A percentile compares a stretch with the other conserved stretches of the same genome.
Evolutionary conservation across 2,113 vertebrate species (phyloP).

Genomic region (Cyanocitta stelleri): DNA sequence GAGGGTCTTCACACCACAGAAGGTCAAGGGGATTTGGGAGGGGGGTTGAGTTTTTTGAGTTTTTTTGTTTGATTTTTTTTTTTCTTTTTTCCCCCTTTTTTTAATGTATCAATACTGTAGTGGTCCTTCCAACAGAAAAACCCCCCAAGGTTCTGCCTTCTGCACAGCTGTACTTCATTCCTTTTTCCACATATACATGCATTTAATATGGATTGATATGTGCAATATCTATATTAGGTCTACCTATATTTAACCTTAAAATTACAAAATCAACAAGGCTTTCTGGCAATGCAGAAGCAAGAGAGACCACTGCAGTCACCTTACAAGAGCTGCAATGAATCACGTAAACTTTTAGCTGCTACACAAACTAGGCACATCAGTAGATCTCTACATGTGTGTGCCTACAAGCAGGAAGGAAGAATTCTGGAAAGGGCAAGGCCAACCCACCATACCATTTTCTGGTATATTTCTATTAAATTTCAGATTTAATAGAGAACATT

Average conservation of each 20-base stretch:
- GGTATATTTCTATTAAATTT: too few species aligned
- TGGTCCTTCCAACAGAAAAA: background rate
- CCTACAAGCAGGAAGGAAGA: background rate
- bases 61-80: background rate
- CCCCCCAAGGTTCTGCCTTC: background rate
- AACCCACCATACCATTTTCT: background rate
- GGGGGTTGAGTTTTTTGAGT: background rate
- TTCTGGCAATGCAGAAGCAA: background rate
- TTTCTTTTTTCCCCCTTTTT: background rate
- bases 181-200: background rate
- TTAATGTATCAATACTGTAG: background rate
- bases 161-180: background rate
- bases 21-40: accelerated
- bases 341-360: background rate
- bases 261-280: background rate
- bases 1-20: background rate
- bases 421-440: accelerated
- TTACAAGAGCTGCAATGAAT: background rate
- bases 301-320: background rate
- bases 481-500: background rate
- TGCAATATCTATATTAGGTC: background rate
- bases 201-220: background rate
- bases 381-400: accelerated
- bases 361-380: background rate
- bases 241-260: background rate